Evolutionary conservation across 2,797 vertebrate species (phyloP), one percentile per base, ranked within the genome.

Genomic region (Microtus agrestis): DNA sequence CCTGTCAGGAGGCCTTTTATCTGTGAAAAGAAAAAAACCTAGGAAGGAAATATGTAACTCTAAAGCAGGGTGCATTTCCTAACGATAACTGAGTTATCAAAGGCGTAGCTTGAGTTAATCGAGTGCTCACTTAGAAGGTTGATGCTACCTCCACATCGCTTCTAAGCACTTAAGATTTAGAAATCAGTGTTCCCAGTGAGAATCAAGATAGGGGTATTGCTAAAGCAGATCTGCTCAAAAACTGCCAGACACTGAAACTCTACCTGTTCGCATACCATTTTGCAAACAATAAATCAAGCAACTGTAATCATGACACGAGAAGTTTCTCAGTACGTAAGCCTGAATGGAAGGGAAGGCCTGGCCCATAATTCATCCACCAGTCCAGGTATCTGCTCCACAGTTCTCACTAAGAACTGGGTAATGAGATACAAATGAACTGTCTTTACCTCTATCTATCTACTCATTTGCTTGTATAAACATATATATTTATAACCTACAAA

Each of bases 41-140:
- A 96, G 95, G 96, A 97, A 97, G 97, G 97, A 98, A 98, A 97
- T 98, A 97, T 96, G 86, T 93, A 97, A 92, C 78, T 94, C 89
- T 94, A 86, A 93, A 96, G 78, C 74, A 77, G 12, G 48, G 37
- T 95, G 93, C 96, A 97, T 93, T 98, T 97, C 97, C 96, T 97
- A 97, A 95, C 78, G 91, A 81, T 98, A 97, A 98, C 97, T 95
- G 94, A 96, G 95, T 98, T 98, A 97, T 87, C 85, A 89, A 96
- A 98, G 97, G 97, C 85, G 81, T 77, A 96, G 96, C 96, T 77
- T 76, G 46, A 98, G 95, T 97, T 97, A 94, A 97, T 95, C 96
- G 97, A 96, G 96, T 93, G 69, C 92, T 96, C 82, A 95, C 97
- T 97, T 98, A 95, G 97, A 98, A 97, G 97, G 80, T 71, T 37